Evolutionary conservation across 2,888 invertebrate genomes (phyloP).

Genomic region (Physocephala rufipes): DNA sequence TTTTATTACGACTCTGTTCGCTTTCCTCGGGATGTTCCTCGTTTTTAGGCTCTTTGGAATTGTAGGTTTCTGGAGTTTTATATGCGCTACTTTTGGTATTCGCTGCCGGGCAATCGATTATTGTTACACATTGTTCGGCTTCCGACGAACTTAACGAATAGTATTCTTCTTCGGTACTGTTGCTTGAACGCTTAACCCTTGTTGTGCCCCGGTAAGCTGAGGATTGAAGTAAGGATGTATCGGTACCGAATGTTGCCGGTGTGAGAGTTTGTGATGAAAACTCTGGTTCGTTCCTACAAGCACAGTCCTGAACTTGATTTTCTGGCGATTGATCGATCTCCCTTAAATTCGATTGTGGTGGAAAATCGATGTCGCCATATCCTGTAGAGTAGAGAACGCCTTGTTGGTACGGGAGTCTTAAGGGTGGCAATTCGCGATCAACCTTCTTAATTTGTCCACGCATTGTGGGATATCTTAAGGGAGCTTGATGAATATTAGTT

Average conservation of each 20-base stretch:
- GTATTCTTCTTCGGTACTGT: slow-evolving; percentile 25
- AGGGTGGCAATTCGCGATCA: neutral
- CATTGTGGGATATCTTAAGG: neutral
- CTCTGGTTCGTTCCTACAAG: neutral
- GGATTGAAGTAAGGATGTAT: slow-evolving; percentile 25
- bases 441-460: neutral
- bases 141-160: slow-evolving; percentile 40
- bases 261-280: slow-evolving; percentile 12
- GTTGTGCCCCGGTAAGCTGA: neutral
- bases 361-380: neutral
- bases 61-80: slow-evolving; percentile 1
- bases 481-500: neutral
- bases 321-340: neutral
- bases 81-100: neutral
- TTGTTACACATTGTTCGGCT: slow-evolving; percentile 3
- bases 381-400: neutral
- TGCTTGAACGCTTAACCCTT: neutral
- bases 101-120: neutral
- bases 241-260: slow-evolving; percentile 28
- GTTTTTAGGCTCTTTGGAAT: neutral
- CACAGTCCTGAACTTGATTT: neutral
- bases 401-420: no score
- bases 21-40: neutral
- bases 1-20: neutral
- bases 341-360: neutral